phyloP scores from a whole-genome alignment of 2,888 invertebrate genomes.

The Ischnura elegans region DNA sequence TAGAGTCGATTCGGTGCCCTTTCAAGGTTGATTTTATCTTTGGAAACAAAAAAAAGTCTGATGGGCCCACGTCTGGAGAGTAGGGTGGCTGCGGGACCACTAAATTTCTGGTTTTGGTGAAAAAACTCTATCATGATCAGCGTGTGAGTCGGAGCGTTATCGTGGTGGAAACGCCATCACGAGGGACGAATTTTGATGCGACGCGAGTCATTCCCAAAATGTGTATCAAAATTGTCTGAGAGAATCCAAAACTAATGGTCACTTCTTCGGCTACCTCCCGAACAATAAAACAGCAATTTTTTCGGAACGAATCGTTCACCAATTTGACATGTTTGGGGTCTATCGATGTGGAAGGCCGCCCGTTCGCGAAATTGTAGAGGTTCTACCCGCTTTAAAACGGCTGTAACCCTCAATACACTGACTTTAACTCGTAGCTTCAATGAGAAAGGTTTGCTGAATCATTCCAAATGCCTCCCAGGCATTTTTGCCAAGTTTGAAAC shows the following conservation, averaged over 20 bases:
- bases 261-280: not conserved
- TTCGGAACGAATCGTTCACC: not conserved
- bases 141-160: too few species aligned
- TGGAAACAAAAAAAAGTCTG: too few species aligned
- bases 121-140: too few species aligned
- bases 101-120: too few species aligned
- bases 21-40: too few species aligned
- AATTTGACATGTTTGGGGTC: too few species aligned
- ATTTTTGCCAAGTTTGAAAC: too few species aligned
- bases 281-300: too few species aligned
- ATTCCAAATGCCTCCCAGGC: not conserved
- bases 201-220: not conserved
- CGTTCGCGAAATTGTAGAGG: not conserved
- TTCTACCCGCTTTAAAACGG: not conserved
- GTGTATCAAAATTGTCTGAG: not conserved
- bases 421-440: not conserved
- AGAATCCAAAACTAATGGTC: not conserved
- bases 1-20: too few species aligned
- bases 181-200: not conserved
- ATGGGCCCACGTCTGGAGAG: too few species aligned
- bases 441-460: not conserved
- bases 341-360: not conserved
- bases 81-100: too few species aligned
- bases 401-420: not conserved
- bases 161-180: too few species aligned